A percentile compares a stretch with the other conserved stretches of the same genome.
Conservation (phyloP, 2,888 invertebrate genomes). For the Sesamia inferens region DNA sequence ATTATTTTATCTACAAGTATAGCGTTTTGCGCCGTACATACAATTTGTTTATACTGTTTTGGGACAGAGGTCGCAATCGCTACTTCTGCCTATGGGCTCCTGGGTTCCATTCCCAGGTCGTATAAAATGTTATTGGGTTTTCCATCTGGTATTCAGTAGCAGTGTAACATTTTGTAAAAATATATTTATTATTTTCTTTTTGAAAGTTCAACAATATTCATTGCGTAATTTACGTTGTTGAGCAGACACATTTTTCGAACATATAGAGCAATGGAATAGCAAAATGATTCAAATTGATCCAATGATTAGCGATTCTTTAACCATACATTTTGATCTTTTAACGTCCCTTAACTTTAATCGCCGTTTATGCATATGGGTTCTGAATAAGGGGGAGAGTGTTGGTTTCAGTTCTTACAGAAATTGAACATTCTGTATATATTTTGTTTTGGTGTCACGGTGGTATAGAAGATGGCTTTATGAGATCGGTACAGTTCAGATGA, state of each 20-base stretch:
- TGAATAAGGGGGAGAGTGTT: too few relatives aligned
- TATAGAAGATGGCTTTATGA: conserved; percentile 58
- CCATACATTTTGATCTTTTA: too few relatives aligned
- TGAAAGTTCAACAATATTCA: too few relatives aligned
- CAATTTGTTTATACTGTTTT: background rate
- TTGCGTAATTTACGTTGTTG: too few relatives aligned
- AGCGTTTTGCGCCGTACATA: background rate
- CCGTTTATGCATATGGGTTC: too few relatives aligned
- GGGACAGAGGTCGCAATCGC: background rate
- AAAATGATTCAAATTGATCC: too few relatives aligned
- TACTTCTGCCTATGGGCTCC: background rate
- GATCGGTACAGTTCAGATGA: conserved; percentile 57
- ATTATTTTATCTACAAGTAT: too few relatives aligned
- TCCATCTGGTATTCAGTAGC: background rate
- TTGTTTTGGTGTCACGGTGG: background rate
- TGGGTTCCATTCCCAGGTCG: background rate
- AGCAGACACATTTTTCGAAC: too few relatives aligned
- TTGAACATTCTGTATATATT: conserved; percentile 2
- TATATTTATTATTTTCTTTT: too few relatives aligned
- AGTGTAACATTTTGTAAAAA: background rate
- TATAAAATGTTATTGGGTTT: background rate
- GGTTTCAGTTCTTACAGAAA: background rate
- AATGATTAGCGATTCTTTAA: too few relatives aligned
- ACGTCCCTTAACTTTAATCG: too few relatives aligned
- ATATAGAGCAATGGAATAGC: too few relatives aligned